These are phyloP conservation scores for Lasioglossum leucozonium DNA, from an alignment of 2,888 invertebrate genomes.

Conservation along the genomic window DNA sequence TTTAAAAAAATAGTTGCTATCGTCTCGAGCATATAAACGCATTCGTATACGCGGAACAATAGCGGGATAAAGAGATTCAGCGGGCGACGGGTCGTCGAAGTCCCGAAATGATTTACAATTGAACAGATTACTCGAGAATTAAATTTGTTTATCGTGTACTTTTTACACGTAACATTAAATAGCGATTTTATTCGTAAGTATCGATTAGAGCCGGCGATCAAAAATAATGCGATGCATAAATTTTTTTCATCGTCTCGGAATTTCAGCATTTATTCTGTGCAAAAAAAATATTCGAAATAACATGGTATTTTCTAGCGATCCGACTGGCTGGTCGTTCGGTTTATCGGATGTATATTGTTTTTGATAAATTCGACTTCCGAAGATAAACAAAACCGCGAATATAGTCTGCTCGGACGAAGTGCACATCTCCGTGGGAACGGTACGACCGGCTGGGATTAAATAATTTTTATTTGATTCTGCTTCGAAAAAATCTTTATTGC, in stretches of 20 bases:
- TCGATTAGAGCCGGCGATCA: slow-evolving; percentile 10
- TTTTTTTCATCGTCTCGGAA: not conserved
- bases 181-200: not conserved
- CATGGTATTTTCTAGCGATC: not conserved
- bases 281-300: not conserved
- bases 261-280: not conserved
- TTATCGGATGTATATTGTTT: slow-evolving; percentile 15
- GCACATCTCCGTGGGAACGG: not conserved
- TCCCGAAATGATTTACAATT: not conserved
- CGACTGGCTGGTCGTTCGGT: not conserved
- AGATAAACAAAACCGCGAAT: slow-evolving; percentile 17
- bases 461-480: not conserved
- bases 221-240: not conserved
- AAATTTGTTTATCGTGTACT: not conserved
- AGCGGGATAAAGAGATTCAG: not conserved
- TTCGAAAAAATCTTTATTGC: not conserved
- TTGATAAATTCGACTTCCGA: slow-evolving; percentile 26
- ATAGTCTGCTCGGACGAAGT: slow-evolving; percentile 37
- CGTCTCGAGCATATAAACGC: not conserved
- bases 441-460: not conserved
- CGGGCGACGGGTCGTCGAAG: not conserved
- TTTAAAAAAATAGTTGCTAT: not conserved
- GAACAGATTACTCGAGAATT: not conserved
- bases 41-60: not conserved
- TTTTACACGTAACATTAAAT: not conserved